Evolutionary conservation across 2,888 invertebrate species (phyloP), one percentile per base, ranked within the genome.

Genomic region (Adelphocoris suturalis): DNA sequence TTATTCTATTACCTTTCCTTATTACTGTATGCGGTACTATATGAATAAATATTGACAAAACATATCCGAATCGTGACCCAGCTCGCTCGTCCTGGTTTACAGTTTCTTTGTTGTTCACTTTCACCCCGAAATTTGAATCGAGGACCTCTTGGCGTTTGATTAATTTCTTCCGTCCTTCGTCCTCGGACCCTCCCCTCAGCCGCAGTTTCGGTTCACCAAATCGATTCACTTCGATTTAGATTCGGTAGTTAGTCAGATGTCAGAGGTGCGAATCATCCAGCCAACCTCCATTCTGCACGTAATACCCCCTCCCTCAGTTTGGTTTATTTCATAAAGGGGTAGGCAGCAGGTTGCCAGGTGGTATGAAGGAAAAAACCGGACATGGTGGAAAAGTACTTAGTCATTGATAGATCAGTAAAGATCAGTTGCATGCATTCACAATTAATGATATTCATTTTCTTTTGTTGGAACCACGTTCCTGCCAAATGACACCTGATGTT

Each of bases 1-100:
- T 28, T n/a, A n/a, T 52, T 52, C 14, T 52, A 52, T 68, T 68
- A 27, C 61, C 57, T 28, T 85, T 85, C 37, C 61, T 1, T 28
- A 13, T 55, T 85, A 80, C 28, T 28, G 37, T 5, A 2, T 82
- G 12, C 82, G 23, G 27, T 14, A 61, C 37, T 61, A 13, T 28
- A 57, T 85, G 85, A 85, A 85, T 85, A 85, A 85, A 85, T 61
- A 52, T 68, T 68, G 23, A 57, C 27, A 57, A 61, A 57, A 85
- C 61, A 84, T 61, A 48, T 61, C 28, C 57, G 11, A 27, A n/a
- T 85, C 85, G 85, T 85, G 85, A 85, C 19, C 82, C 52, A 48
- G 48, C 28, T 11, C 37, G 61, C 47, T n/a, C 23, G 61, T 11
- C 85, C 57, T 12, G 57, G 61, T 14, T 52, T 7, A 37, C 37